Base-by-base conservation (phyloP, 2,797 vertebrate species). In the Galago senegalensis region DNA sequence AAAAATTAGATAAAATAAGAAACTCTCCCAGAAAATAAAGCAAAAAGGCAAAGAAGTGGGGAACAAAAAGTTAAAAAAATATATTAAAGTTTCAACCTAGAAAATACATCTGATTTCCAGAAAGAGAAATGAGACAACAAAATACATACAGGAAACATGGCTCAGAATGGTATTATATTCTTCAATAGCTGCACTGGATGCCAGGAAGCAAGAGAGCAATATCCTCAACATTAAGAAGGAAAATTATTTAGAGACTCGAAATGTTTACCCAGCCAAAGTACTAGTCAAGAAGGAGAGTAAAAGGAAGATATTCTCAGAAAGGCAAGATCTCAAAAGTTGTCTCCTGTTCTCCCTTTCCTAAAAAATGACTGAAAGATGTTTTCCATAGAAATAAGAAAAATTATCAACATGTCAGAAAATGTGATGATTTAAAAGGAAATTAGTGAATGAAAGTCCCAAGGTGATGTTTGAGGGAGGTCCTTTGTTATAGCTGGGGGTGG, bases 1-100 rank as follows among this genome's bases (percentile, higher is more conserved):
- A 87, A 95, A 95, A 94, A 70, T 75, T 65, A 91, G 34, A 34
- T 72, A 75, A 16, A 92, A 94, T 76, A 58, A 95, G 31, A 37
- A 76, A 84, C 14, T 80, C 18, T 60, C 16, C 29, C 56, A 91
- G n/a, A 65, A 79, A 82, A 75, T 43, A 88, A 76, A 83, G n/a
- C 23, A 89, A 84, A 87, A 88, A 14, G 13, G 2, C 79, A 89
- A 93, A 87, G 43, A 87, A 9, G 25, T 69, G 4, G 20, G 18
- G 27, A 76, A 76, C 0, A 29, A 72, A 87, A 11, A 31, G 70
- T 13, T 75, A 31, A n/a, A 67, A 31, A 16, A 67, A 29, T 1
- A 49, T 65, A n/a, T 40, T 67, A 46, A 83, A 76, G 11, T 91
- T 83, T 56, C 53, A 60, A 60, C 7, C 20, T 79, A 73, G 53